phyloP scores from a whole-genome alignment of 2,113 vertebrate species.

The Microcebus tavaratra region DNA sequence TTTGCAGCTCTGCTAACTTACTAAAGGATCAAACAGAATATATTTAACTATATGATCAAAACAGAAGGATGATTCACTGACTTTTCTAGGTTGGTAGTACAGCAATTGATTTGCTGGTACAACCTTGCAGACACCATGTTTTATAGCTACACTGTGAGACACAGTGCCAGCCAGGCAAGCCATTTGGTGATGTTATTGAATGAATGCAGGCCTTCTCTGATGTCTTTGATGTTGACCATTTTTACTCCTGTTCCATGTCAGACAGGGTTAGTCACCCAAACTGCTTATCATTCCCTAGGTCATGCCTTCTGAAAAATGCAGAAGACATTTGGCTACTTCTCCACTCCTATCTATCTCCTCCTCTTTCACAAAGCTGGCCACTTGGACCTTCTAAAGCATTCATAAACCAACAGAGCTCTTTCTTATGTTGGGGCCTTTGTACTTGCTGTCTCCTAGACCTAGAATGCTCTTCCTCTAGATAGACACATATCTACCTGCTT shows the following conservation, averaged over 20 bases:
- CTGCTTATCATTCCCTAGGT: background rate
- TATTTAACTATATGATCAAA: conserved; percentile 69
- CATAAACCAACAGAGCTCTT: background rate
- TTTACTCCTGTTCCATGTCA: background rate
- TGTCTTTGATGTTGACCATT: background rate
- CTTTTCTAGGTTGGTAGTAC: conserved; percentile 56
- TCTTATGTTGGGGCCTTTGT: conserved; percentile 10
- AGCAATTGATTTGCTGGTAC: conserved; percentile 23
- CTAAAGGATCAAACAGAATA: conserved; percentile 69
- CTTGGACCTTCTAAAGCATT: background rate
- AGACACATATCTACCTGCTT: background rate
- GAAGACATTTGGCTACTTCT: background rate
- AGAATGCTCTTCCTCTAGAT: background rate
- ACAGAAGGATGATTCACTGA: conserved; percentile 67
- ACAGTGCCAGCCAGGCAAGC: background rate
- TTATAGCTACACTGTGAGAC: background rate
- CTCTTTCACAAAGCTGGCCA: background rate
- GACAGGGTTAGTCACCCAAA: background rate
- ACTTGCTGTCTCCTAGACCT: background rate
- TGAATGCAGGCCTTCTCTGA: background rate
- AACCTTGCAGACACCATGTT: background rate
- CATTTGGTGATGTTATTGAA: background rate
- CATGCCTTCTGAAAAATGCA: background rate
- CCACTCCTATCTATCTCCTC: background rate
- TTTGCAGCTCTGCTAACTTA: conserved; percentile 51